A percentile compares a stretch with the other conserved stretches of the same genome.
Evolutionary conservation across 2,797 vertebrate genomes (phyloP).

Genomic region (Acanthis flammea): DNA sequence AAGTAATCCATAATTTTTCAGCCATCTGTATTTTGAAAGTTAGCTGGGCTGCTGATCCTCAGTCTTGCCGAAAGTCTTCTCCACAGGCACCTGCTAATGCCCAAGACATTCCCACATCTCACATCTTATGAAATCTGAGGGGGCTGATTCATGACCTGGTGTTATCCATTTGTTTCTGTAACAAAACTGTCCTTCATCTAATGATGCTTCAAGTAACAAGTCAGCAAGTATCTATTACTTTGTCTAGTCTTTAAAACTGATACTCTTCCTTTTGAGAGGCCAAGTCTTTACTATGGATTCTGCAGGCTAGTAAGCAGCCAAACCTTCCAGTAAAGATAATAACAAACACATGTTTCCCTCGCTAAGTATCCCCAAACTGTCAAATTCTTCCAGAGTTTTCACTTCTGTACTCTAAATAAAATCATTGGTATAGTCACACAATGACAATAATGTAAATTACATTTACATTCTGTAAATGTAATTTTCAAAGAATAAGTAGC

Average conservation of each 20-base stretch:
- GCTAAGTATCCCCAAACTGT: not conserved
- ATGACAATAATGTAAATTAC: not conserved
- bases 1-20: not conserved
- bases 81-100: not conserved
- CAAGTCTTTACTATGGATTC: not conserved
- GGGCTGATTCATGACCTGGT: not conserved
- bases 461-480: not conserved
- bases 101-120: not conserved
- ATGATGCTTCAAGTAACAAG: not conserved
- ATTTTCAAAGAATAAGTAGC: not conserved
- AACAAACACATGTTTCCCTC: not conserved
- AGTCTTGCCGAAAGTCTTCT: not conserved
- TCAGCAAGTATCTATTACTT: not conserved
- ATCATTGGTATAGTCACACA: not conserved
- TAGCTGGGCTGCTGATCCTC: not conserved
- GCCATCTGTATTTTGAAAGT: not conserved
- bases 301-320: not conserved
- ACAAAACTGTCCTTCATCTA: not conserved
- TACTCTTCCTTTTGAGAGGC: not conserved
- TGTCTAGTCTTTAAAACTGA: not conserved
- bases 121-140: not conserved
- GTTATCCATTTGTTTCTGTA: not conserved
- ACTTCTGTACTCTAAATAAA: not conserved
- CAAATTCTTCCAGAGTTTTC: not conserved
- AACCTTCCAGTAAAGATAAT: not conserved